Evolutionary conservation across 2,888 invertebrate species (phyloP).

Genomic region (Lycaena phlaeas): DNA sequence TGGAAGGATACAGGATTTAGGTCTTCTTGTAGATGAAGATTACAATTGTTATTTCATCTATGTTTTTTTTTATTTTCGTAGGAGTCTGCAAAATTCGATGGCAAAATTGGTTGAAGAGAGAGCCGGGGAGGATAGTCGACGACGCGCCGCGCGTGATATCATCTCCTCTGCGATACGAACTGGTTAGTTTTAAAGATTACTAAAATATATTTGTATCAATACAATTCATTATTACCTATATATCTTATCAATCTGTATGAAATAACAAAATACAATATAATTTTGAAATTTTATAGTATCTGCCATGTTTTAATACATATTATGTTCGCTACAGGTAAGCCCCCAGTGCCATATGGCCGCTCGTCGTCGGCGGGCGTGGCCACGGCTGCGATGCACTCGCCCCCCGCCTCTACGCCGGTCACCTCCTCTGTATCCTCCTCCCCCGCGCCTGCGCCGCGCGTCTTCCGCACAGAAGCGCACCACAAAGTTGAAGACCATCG

Average conservation of each 20-base stretch:
- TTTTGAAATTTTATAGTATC: no score
- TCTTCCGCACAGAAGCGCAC: slow-evolving; percentile 66
- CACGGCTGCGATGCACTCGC: slow-evolving; percentile 46
- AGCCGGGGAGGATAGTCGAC: slow-evolving; percentile 58
- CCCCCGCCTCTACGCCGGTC: slow-evolving; percentile 39
- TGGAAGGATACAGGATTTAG: no score
- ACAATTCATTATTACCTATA: no score
- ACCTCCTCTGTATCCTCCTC: slow-evolving; percentile 31
- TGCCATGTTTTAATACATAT: no score
- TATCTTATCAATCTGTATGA: no score
- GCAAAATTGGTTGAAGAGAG: slow-evolving; percentile 72
- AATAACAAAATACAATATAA: no score
- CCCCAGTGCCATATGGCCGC: slow-evolving; percentile 79
- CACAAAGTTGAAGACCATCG: slow-evolving; percentile 62
- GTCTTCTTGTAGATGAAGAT: background rate
- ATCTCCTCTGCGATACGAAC: slow-evolving; percentile 79
- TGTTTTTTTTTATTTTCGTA: slow-evolving; percentile 20
- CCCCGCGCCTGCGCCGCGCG: slow-evolving; percentile 28
- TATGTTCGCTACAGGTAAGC: slow-evolving; percentile 64
- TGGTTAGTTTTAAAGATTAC: no score
- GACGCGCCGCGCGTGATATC: slow-evolving; percentile 80
- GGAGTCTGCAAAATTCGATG: slow-evolving; percentile 77
- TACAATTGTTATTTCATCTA: background rate
- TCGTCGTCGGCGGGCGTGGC: slow-evolving; percentile 72
- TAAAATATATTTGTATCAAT: no score